A percentile compares a stretch with the other conserved stretches of the same genome.
phyloP scores from a whole-genome alignment of 2,113 vertebrate genomes.

The Psilopsiagon aymara region DNA sequence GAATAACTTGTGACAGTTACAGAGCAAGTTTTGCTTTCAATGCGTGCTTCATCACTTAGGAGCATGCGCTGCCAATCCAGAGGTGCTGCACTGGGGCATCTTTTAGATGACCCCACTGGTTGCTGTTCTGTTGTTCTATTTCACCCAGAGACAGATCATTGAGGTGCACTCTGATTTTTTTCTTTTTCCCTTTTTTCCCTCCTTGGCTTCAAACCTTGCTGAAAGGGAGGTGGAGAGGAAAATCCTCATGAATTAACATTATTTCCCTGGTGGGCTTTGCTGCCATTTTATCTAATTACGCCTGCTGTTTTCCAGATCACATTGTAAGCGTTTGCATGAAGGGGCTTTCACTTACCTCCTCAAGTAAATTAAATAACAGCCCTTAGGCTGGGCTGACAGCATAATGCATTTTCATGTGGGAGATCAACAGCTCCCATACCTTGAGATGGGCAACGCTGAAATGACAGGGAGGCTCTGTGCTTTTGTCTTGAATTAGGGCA shows the following conservation, averaged over 20 bases:
- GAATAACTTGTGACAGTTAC: neutral
- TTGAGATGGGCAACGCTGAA: conserved; percentile 41
- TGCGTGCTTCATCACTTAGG: neutral
- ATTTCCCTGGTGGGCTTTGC: conserved; percentile 65
- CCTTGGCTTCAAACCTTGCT: conserved; percentile 33
- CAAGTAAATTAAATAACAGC: conserved; percentile 72
- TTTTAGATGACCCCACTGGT: neutral
- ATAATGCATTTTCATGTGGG: conserved; percentile 63
- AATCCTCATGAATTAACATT: conserved; percentile 59
- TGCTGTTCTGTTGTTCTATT: neutral
- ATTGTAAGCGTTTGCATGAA: conserved; percentile 69
- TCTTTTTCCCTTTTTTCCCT: neutral
- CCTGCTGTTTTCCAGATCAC: conserved; percentile 71
- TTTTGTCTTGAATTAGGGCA: conserved; percentile 22
- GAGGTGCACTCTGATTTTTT: neutral
- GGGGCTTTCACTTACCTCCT: conserved; percentile 73
- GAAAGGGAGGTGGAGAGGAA: conserved; percentile 55
- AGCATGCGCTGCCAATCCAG: neutral
- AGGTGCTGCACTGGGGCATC: neutral
- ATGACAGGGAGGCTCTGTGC: neutral
- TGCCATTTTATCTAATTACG: conserved; percentile 70
- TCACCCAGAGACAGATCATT: neutral
- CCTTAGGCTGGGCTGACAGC: conserved; percentile 67
- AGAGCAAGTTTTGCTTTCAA: neutral
- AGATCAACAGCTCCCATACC: conserved; percentile 65